These are phyloP conservation scores for Phalacrocorax carbo DNA, from an alignment of 2,113 vertebrate genomes.

Conservation along the genomic window DNA sequence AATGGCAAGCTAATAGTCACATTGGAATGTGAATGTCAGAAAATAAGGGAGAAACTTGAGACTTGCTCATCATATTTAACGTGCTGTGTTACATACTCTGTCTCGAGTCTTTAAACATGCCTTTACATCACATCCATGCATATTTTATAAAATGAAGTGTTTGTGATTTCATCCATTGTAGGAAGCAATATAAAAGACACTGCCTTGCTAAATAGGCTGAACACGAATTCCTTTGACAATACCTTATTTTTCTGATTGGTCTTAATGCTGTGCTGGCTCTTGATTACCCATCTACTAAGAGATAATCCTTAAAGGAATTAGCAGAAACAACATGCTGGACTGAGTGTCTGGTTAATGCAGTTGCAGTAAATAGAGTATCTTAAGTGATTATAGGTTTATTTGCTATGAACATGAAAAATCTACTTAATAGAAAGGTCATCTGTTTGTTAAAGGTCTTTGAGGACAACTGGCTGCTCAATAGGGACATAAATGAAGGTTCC, in stretches of 20 bases:
- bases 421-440: not conserved
- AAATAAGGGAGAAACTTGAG: not conserved
- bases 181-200: not conserved
- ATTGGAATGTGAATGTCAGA: not conserved
- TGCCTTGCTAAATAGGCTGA: not conserved
- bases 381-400: not conserved
- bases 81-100: not conserved
- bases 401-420: not conserved
- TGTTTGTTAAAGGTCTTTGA: not conserved
- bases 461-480: not conserved
- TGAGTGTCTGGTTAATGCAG: not conserved
- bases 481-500: not conserved
- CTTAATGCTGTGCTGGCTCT: not conserved
- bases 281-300: not conserved
- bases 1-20: slow-evolving; percentile 1
- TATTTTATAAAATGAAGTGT: not conserved
- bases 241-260: not conserved
- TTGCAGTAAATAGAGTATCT: not conserved
- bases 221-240: not conserved
- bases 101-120: not conserved
- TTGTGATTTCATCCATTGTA: not conserved
- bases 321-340: not conserved
- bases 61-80: not conserved
- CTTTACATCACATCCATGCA: not conserved
- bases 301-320: not conserved